Evolutionary conservation across 1,140 invertebrate species (phyloP), one percentile per base, ranked within the genome.

Genomic region (Teleopsis dalmanni): DNA sequence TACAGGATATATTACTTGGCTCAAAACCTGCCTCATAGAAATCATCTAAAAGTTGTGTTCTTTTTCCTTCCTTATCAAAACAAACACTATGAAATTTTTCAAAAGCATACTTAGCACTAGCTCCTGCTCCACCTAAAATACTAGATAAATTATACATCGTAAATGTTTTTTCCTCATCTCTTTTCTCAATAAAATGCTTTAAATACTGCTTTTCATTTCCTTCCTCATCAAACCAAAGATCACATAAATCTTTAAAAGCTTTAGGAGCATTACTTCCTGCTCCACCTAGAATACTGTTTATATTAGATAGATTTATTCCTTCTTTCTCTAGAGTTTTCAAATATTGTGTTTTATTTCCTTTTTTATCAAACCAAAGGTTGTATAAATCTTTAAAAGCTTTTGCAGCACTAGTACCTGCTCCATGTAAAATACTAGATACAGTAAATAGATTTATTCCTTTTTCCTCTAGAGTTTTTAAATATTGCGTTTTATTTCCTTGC

Each of bases 71-170:
- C 3, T 53, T 51, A 48, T 53, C 34, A 55, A 60, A 62, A 31
- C 56, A 62, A 38, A 53, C 14, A 48, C 46, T 38, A 54, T 58
- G 46, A 14, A 64, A 56, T 18, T 59, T 46, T 52, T 51, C 31
- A 52, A 62, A 58, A 48, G 53, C 53, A 16, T 52, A 18, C 43
- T 25, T 44, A 48, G 53, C 55, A 22, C 52, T 60, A 46, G 45
- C 42, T 53, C 61, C 59, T 52, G 54, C 42, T 44, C 53, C 52
- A 52, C 51, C 42, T 45, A 64, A 56, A 51, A 60, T 62, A 56
- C 51, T 44, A 19, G 54, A 56, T 45, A 60, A 36, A 25, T 59
- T 52, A 34, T 36, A n/a, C 16, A 51, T 16, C 14, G 26, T 52
- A 23, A 54, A 45, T 21, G 19, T 45, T 35, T 56, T 40, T 41